Evolutionary conservation across 1,140 invertebrate species (phyloP).

Genomic region (Vanessa tameamea): DNA sequence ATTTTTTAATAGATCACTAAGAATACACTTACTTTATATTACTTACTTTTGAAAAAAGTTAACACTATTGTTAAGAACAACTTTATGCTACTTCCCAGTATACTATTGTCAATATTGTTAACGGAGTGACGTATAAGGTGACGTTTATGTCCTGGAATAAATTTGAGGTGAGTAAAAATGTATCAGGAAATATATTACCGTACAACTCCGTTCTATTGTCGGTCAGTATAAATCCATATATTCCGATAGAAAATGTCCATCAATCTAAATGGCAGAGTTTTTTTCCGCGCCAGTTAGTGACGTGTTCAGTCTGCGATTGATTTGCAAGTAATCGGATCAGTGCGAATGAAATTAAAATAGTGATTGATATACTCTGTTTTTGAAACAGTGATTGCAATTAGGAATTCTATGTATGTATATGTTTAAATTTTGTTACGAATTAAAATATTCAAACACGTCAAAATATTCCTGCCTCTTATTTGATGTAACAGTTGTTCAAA

Average conservation of each 20-base stretch:
- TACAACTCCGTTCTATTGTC: slow-evolving; percentile 17
- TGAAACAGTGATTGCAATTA: neutral
- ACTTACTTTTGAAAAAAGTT: too few relatives aligned
- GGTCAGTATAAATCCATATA: slow-evolving; percentile 30
- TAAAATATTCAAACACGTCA: too few relatives aligned
- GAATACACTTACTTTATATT: too few relatives aligned
- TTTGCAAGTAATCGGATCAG: slow-evolving; percentile 33
- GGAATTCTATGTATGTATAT: neutral
- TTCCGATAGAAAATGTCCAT: slow-evolving; percentile 32
- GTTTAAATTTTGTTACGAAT: neutral
- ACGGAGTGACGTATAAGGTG: slow-evolving; percentile 7
- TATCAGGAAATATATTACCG: slow-evolving; percentile 18
- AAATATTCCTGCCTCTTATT: too few relatives aligned
- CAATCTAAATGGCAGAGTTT: slow-evolving; percentile 34
- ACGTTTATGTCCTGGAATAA: slow-evolving; percentile 16
- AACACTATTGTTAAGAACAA: too few relatives aligned
- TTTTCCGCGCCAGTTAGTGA: slow-evolving; percentile 31
- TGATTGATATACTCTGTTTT: slow-evolving; percentile 20
- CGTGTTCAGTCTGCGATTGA: slow-evolving; percentile 26
- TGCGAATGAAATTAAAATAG: slow-evolving; percentile 31
- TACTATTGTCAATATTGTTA: neutral
- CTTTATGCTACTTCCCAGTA: neutral
- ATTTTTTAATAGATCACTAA: too few relatives aligned
- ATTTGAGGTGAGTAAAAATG: slow-evolving; percentile 23
- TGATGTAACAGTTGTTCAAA: too few relatives aligned